Evolutionary conservation across 2,113 vertebrate species (phyloP).

Genomic region (Siniperca knerii): DNA sequence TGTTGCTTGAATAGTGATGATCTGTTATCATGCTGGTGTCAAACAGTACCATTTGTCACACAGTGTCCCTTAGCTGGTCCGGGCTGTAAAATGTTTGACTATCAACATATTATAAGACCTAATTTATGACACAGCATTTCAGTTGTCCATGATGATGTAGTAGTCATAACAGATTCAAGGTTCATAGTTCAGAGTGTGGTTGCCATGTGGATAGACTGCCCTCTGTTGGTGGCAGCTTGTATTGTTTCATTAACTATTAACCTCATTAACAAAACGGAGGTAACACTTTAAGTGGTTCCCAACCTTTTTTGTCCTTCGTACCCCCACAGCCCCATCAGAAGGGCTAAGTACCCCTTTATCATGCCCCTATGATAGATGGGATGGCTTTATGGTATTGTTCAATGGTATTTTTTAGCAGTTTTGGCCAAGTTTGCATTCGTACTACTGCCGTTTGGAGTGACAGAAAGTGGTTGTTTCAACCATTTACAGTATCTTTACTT

Average conservation of each 20-base stretch:
- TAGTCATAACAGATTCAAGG: conserved; percentile 56
- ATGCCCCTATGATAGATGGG: too few relatives aligned
- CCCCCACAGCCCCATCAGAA: too few relatives aligned
- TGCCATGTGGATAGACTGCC: conserved; percentile 69
- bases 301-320: too few relatives aligned
- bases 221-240: conserved; percentile 61
- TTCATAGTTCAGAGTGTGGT: conserved; percentile 42
- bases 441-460: too few relatives aligned
- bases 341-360: too few relatives aligned
- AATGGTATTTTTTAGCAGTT: too few relatives aligned
- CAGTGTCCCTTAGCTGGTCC: conserved; percentile 53
- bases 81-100: conserved; percentile 57
- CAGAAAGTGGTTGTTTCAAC: too few relatives aligned
- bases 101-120: conserved; percentile 61
- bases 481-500: too few relatives aligned
- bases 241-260: conserved; percentile 6
- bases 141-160: conserved; percentile 62
- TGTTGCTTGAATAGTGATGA: conserved; percentile 77
- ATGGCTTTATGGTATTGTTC: too few relatives aligned
- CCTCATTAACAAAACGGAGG: neutral
- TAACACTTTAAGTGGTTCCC: neutral
- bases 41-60: conserved; percentile 68
- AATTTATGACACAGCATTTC: conserved; percentile 65
- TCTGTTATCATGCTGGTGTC: conserved; percentile 71
- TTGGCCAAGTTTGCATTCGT: too few relatives aligned